These are phyloP conservation scores for Paralichthys olivaceus DNA, from an alignment of 2,113 vertebrate genomes.

Conservation along the genomic window DNA sequence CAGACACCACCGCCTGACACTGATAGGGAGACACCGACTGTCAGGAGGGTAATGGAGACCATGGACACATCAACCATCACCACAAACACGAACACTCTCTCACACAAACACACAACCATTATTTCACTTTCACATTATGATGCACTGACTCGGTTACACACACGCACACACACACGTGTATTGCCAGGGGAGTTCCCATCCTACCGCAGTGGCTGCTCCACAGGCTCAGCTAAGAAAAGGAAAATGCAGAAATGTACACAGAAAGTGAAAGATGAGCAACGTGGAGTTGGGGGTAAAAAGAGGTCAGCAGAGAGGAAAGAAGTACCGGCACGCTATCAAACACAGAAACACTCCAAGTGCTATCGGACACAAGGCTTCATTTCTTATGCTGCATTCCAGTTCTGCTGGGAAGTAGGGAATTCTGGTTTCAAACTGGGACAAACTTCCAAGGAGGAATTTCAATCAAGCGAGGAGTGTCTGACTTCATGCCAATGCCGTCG, in stretches of 20 bases:
- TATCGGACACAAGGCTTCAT: conserved; percentile 19
- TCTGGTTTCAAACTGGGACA: conserved; percentile 40
- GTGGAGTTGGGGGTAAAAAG: conserved; percentile 49
- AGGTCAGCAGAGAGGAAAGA: conserved; percentile 67
- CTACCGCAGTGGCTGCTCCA: conserved; percentile 98
- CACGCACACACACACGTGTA: conserved; percentile 61
- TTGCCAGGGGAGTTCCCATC: conserved; percentile 82
- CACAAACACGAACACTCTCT: conserved; percentile 17
- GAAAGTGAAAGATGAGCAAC: conserved; percentile 83
- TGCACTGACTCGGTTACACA: conserved; percentile 20
- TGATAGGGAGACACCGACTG: conserved; percentile 42
- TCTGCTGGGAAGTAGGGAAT: conserved; percentile 57
- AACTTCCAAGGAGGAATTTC: conserved; percentile 24
- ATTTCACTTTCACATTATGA: conserved; percentile 51
- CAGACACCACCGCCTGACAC: conserved; percentile 48
- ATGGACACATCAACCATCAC: conserved; percentile 58
- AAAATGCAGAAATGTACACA: conserved; percentile 83
- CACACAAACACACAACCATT: conserved; percentile 23
- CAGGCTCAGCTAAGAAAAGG: conserved; percentile 91
- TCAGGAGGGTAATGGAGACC: conserved; percentile 51
- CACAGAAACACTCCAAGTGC: conserved; percentile 47
- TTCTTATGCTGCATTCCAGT: conserved; percentile 57
- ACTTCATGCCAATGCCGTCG: conserved; percentile 5
- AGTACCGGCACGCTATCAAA: conserved; percentile 63
- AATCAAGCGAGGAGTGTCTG: conserved; percentile 4